Evolutionary conservation across 2,888 invertebrate genomes (phyloP).

Genomic region (Bellardia pandia): DNA sequence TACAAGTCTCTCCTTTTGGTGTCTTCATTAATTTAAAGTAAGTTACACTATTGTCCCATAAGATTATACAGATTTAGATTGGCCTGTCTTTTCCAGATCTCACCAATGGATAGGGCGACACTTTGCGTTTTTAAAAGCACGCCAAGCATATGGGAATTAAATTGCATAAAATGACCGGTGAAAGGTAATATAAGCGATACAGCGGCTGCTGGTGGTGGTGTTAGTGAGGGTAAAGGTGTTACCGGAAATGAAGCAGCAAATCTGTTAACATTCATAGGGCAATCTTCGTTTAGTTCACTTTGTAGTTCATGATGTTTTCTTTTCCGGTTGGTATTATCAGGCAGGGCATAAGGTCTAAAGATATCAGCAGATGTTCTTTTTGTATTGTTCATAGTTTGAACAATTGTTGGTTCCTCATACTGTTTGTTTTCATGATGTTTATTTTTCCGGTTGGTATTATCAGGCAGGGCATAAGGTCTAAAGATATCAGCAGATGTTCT

Average conservation of each 20-base stretch:
- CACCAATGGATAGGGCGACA: conserved; percentile 37
- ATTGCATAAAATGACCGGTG: conserved; percentile 11
- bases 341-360: conserved; percentile 57
- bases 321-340: conserved; percentile 24
- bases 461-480: conserved; percentile 51
- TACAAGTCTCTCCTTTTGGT: background rate
- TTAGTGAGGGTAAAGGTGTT: background rate
- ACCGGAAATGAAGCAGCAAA: conserved; percentile 1
- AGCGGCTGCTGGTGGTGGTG: background rate
- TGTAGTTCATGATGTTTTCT: conserved; percentile 43
- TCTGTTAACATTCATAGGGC: conserved; percentile 8
- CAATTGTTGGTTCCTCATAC: too few relatives aligned
- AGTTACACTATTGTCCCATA: background rate
- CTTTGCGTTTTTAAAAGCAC: conserved; percentile 51
- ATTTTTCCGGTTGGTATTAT: conserved; percentile 28
- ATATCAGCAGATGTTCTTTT: conserved; percentile 8
- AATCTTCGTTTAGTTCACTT: background rate
- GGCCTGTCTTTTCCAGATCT: conserved; percentile 46
- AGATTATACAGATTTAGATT: conserved; percentile 44
- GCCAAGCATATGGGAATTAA: conserved; percentile 47
- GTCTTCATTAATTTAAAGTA: background rate
- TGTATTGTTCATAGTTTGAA: background rate
- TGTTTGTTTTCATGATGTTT: conserved; percentile 33
- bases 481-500: conserved; percentile 21
- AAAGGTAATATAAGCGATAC: background rate